Percentiles rank a stretch among this genome's conserved stretches.
Evolutionary conservation across 2,113 vertebrate species (phyloP).

Genomic region (Pitta sordida): DNA sequence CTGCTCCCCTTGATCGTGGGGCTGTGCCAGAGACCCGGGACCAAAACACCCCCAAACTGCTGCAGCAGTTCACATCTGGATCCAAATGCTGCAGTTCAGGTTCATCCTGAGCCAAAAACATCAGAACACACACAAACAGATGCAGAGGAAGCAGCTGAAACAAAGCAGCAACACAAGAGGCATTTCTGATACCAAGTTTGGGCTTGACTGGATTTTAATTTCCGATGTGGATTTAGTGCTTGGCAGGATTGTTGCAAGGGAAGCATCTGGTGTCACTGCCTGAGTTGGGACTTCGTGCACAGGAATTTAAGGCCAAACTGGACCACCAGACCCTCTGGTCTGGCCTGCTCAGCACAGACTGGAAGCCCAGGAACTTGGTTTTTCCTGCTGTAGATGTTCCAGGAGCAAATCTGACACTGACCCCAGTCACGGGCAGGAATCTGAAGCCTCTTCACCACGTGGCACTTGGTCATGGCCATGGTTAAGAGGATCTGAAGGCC

Average conservation of each 20-base stretch:
- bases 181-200: background rate
- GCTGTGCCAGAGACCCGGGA: conserved; percentile 28
- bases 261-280: conserved; percentile 43
- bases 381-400: background rate
- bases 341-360: background rate
- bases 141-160: conserved; percentile 48
- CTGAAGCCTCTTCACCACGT: background rate
- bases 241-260: conserved; percentile 23
- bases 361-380: background rate
- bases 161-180: conserved; percentile 32
- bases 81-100: background rate
- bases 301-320: background rate
- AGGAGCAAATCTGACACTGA: background rate
- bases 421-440: background rate
- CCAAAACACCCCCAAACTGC: conserved; percentile 30
- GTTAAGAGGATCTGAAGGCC: background rate
- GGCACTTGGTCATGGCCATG: background rate
- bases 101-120: background rate
- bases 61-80: conserved; percentile 5
- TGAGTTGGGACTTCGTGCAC: background rate
- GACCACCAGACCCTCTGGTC: background rate
- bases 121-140: conserved; percentile 41
- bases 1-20: background rate
- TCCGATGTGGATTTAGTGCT: conserved; percentile 7
- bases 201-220: background rate